phyloP scores from a whole-genome alignment of 2,888 invertebrate species.

The Aspidiotus destructor region DNA sequence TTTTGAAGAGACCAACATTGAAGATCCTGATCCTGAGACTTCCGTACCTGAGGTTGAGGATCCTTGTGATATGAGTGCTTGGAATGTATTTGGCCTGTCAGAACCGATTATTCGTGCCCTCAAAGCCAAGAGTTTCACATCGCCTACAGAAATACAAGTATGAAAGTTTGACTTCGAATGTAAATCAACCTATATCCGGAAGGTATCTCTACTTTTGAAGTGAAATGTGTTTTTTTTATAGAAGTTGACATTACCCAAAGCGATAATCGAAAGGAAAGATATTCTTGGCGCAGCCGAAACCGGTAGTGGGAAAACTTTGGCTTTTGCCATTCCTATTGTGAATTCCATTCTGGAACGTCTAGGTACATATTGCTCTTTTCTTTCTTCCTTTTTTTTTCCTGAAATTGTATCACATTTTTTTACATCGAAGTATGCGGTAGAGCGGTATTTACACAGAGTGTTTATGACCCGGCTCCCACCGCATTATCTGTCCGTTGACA shows the following conservation, averaged over 20 bases:
- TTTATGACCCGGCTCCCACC: too few species aligned
- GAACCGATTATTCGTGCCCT: constrained; percentile 18
- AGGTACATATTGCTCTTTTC: constrained; percentile 12
- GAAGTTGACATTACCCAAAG: constrained; percentile 50
- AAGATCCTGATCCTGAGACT: neutral
- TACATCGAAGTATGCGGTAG: too few species aligned
- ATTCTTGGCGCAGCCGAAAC: constrained; percentile 98
- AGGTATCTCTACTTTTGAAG: neutral
- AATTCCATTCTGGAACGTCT: constrained; percentile 58
- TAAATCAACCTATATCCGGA: neutral
- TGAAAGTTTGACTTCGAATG: neutral
- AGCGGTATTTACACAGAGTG: too few species aligned
- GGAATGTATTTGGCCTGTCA: constrained; percentile 13
- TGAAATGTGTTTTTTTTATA: constrained; percentile 6
- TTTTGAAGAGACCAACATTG: neutral
- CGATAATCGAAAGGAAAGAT: constrained; percentile 77
- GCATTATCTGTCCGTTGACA: too few species aligned
- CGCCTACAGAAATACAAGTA: constrained; percentile 28
- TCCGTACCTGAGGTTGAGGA: neutral
- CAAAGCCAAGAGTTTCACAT: constrained; percentile 16
- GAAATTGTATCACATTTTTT: too few species aligned
- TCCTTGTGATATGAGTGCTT: constrained; percentile 13
- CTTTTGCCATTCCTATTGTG: constrained; percentile 91
- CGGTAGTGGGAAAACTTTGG: constrained; percentile 96
- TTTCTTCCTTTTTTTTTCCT: neutral